Evolutionary conservation across 2,888 invertebrate genomes (phyloP), one percentile per base, ranked within the genome.

Genomic region (Athrips mouffetella): DNA sequence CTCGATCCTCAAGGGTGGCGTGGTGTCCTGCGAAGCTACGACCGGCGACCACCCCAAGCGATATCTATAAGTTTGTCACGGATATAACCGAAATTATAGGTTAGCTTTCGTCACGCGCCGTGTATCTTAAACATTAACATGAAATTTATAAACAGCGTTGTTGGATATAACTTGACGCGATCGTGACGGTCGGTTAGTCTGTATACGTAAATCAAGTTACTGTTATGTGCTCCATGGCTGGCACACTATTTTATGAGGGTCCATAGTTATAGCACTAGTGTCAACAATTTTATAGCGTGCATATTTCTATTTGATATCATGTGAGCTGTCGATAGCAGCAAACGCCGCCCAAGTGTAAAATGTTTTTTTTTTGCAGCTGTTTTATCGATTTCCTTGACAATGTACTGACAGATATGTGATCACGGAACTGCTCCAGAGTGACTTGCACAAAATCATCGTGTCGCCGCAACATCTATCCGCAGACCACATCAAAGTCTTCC

Each of bases 401-500:
- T 55, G 37, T 50, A 35, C 27, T 45, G 63, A 61, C 90, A 99
- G 98, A 90, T 99, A 99, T 91, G 98, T 99, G 80, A 97, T 99
- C 89, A 99, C 99, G 63, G 99, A 99, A 90, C 92, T 99, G 71
- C 95, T 99, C 83, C 99, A 99, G 90, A 98, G 98, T 85, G 99
- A 99, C 92, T 92, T 99, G 71, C 99, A 99, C 91, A 99, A 99
- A 92, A 99, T 99, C 86, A 99, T 99, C 89, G 99, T 99, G 70
- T 99, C 99, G 67, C 98, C 98, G 62, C 99, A 99, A 88, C 98
- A 98, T 73, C 94, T 99, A 66, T 98, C 98, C 70, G 94, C 98
- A 63, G 99, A 99, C 91, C 99, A 99, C 92, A 98, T 99, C 90
- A 99, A 99, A 94, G 98, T 99, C 89, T 99, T 99, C 93, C 95